phyloP scores from a whole-genome alignment of 1,140 invertebrate species.

The Apis laboriosa region DNA sequence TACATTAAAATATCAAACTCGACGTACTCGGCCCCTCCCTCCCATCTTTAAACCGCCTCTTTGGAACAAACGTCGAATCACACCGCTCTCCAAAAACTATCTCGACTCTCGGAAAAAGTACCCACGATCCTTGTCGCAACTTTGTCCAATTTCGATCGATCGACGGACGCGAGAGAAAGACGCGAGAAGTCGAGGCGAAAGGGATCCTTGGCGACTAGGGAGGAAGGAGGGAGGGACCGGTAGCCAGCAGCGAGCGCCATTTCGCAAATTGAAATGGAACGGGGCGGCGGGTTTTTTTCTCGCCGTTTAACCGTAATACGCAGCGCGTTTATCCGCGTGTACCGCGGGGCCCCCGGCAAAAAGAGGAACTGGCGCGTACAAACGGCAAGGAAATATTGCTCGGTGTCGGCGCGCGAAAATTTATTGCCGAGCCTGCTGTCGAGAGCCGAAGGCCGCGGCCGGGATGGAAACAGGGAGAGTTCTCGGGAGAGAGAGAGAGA shows the following conservation, averaged over 20 bases:
- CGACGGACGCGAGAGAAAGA: slow-evolving; percentile 19
- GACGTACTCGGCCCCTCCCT: too few species aligned
- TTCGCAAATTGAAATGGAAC: slow-evolving; percentile 68
- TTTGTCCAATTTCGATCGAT: not conserved
- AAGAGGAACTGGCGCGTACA: slow-evolving; percentile 67
- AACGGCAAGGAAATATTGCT: slow-evolving; percentile 70
- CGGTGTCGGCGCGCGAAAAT: slow-evolving; percentile 68
- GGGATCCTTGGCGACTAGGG: not conserved
- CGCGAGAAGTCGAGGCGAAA: not conserved
- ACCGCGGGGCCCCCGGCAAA: slow-evolving; percentile 54
- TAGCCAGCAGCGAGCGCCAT: slow-evolving; percentile 39
- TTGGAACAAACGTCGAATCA: too few species aligned
- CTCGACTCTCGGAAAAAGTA: too few species aligned
- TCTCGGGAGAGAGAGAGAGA: not conserved
- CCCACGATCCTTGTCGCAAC: too few species aligned
- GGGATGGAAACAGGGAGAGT: not conserved
- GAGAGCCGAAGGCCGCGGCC: slow-evolving; percentile 31
- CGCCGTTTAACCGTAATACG: slow-evolving; percentile 67
- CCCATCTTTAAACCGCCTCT: too few species aligned
- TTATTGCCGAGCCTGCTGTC: slow-evolving; percentile 59
- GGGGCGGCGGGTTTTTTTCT: slow-evolving; percentile 33
- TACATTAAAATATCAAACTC: too few species aligned
- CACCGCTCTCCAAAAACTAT: too few species aligned
- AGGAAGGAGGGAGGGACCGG: not conserved
- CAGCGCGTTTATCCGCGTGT: slow-evolving; percentile 66